A percentile compares a stretch with the other conserved stretches of the same genome.
These are phyloP conservation scores for Eretmochelys imbricata DNA, from an alignment of 2,113 vertebrate species.

Conservation along the genomic window DNA sequence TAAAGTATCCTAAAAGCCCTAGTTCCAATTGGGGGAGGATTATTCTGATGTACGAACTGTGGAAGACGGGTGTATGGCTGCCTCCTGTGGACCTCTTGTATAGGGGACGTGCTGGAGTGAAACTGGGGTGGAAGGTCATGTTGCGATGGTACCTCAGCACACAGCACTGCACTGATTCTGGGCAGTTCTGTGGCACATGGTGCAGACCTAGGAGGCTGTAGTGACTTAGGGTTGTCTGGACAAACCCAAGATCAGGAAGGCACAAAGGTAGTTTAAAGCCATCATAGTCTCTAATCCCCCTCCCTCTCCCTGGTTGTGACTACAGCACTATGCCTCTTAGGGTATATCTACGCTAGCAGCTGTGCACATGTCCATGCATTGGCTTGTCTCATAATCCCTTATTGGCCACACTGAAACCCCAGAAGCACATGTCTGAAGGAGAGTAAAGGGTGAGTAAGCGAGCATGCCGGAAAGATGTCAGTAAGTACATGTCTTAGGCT, in stretches of 20 bases:
- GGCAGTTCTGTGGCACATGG: not conserved
- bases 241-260: not conserved
- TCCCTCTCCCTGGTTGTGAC: not conserved
- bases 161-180: accelerated
- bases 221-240: not conserved
- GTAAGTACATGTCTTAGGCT: not conserved
- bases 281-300: not conserved
- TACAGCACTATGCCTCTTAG: not conserved
- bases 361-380: not conserved
- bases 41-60: not conserved
- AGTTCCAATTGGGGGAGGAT: not conserved
- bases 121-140: accelerated
- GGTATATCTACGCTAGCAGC: not conserved
- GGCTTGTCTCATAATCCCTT: not conserved
- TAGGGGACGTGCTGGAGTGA: accelerated
- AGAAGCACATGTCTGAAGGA: not conserved
- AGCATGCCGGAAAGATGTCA: not conserved
- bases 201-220: not conserved
- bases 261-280: not conserved
- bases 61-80: not conserved
- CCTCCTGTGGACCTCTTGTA: accelerated
- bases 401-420: not conserved
- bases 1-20: not conserved
- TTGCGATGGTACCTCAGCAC: accelerated
- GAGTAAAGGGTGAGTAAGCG: not conserved